These are phyloP conservation scores for human (Homo sapiens) DNA, from an alignment of 2,113 vertebrate genomes.

Conservation along the genomic window GRCh38 chr2:238598001-238598500, in stretches of 20 bases:
- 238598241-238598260: neutral
- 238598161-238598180: accelerated
- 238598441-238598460: neutral
- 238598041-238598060: accelerated
- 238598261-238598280: no score
- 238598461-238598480: accelerated
- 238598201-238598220: accelerated
- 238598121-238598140: neutral
- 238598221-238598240: accelerated
- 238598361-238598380: no score
- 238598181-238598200: accelerated
- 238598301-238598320: neutral
- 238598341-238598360: neutral
- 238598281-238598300: neutral
- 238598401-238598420: accelerated
- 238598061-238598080: neutral
- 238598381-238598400: accelerated
- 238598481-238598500: no score
- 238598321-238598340: accelerated
- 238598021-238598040: accelerated
- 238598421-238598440: accelerated
- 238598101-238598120: accelerated
- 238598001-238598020: accelerated
- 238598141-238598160: accelerated
- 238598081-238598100: no score